phyloP scores from a whole-genome alignment of 1,140 invertebrate genomes.

The Drosophila sproati region DNA sequence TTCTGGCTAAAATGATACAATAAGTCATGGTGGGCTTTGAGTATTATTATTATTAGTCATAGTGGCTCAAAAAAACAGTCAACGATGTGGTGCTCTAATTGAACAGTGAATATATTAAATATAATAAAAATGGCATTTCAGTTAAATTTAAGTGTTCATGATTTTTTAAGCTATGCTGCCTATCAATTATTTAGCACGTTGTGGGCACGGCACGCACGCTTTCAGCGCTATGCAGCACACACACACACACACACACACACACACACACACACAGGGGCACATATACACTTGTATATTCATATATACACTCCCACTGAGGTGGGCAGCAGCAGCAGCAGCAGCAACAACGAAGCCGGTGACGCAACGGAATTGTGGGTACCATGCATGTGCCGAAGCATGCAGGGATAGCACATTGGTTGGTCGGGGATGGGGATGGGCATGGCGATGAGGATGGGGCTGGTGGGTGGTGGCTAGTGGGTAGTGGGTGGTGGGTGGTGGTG shows the following conservation, averaged over 20 bases:
- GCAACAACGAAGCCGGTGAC: slow-evolving; percentile 57
- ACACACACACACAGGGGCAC: neutral
- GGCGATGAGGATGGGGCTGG: neutral
- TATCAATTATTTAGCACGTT: no score
- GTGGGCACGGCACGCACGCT: neutral
- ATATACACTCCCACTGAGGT: slow-evolving; percentile 16
- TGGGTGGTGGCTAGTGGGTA: neutral
- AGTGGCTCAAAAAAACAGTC: no score
- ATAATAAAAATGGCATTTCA: no score
- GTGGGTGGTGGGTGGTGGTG: no score
- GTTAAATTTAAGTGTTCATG: no score
- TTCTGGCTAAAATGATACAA: no score
- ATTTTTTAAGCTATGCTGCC: no score
- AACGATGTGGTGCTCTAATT: no score
- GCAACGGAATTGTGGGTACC: slow-evolving; percentile 69
- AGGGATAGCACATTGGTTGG: slow-evolving; percentile 4
- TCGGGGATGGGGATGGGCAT: neutral
- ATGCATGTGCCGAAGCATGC: slow-evolving; percentile 44
- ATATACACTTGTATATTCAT: neutral
- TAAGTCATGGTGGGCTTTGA: no score
- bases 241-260: neutral
- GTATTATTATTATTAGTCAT: no score
- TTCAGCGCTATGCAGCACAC: neutral
- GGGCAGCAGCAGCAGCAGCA: slow-evolving; percentile 34
- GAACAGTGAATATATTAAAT: no score